Percentiles rank a stretch among this genome's conserved stretches.
Evolutionary conservation across 2,113 vertebrate species (phyloP).

Genomic region (Clarias magur): DNA sequence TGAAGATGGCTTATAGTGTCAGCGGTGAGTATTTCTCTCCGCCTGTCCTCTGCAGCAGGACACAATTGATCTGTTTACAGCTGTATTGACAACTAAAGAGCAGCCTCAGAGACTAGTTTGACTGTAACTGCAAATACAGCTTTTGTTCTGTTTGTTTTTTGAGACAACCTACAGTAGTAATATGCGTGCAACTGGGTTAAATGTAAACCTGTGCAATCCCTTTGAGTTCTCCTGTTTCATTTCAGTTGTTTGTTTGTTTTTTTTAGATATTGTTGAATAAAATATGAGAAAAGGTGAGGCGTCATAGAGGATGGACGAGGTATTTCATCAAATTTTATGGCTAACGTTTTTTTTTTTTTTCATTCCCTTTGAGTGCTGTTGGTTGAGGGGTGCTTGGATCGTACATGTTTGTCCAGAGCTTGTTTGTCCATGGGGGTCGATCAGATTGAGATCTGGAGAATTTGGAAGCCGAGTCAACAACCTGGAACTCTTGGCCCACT

Average conservation of each 20-base stretch:
- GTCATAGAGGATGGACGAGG: neutral
- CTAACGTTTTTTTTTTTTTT: too few species aligned
- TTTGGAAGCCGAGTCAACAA: too few species aligned
- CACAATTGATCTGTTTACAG: constrained; percentile 46
- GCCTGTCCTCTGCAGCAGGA: constrained; percentile 27
- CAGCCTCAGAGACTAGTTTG: constrained; percentile 12
- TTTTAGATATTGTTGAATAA: neutral
- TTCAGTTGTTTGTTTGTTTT: neutral
- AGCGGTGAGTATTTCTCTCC: constrained; percentile 11
- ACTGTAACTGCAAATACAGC: constrained; percentile 8
- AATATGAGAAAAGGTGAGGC: neutral
- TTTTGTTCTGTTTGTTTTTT: neutral
- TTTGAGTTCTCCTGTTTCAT: neutral
- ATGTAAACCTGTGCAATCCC: neutral
- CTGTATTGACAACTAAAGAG: constrained; percentile 28
- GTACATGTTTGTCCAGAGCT: too few species aligned
- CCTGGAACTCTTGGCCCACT: too few species aligned
- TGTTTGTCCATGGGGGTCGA: too few species aligned
- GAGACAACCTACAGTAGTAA: neutral
- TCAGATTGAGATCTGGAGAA: too few species aligned
- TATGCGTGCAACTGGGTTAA: neutral
- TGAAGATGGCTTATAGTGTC: constrained; percentile 20
- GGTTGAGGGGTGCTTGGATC: too few species aligned
- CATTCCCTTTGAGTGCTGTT: neutral
- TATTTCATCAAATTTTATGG: neutral